Evolutionary conservation across 2,797 vertebrate species (phyloP).

Genomic region (Poeciliopsis paucimaculata): DNA sequence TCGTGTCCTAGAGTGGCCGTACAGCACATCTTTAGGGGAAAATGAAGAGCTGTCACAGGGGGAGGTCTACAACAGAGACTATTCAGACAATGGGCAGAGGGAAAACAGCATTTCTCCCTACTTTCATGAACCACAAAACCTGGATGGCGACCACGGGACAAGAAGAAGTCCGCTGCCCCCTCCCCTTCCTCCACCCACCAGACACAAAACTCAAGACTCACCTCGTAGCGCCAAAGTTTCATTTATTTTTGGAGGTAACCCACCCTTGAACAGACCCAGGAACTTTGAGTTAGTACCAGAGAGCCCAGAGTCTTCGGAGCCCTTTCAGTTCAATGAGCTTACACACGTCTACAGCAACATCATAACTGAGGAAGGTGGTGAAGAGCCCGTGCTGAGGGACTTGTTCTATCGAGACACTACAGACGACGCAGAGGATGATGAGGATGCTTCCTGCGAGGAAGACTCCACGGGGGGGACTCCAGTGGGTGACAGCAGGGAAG

Average conservation of each 20-base stretch:
- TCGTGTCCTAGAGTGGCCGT: constrained; percentile 92
- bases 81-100: constrained; percentile 78
- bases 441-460: constrained; percentile 96
- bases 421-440: constrained; percentile 95
- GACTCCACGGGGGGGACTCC: constrained; percentile 88
- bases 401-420: constrained; percentile 94
- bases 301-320: constrained; percentile 87
- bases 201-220: constrained; percentile 89
- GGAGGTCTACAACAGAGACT: constrained; percentile 83
- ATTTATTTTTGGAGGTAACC: constrained; percentile 95
- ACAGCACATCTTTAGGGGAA: constrained; percentile 87
- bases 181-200: constrained; percentile 84
- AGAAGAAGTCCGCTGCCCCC: constrained; percentile 81
- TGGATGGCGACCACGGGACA: constrained; percentile 73
- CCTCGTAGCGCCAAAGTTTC: constrained; percentile 96
- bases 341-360: constrained; percentile 89
- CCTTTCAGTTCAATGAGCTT: constrained; percentile 86
- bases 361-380: constrained; percentile 85
- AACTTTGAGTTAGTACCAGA: constrained; percentile 90
- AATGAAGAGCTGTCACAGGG: constrained; percentile 79
- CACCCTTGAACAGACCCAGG: constrained; percentile 84
- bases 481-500: constrained; percentile 64
- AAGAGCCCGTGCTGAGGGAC: constrained; percentile 92
- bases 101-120: constrained; percentile 87
- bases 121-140: constrained; percentile 81